Percentiles rank a stretch among this genome's conserved stretches.
Conservation (phyloP, 1,140 invertebrate genomes). For the Lepeophtheirus salmonis region DNA sequence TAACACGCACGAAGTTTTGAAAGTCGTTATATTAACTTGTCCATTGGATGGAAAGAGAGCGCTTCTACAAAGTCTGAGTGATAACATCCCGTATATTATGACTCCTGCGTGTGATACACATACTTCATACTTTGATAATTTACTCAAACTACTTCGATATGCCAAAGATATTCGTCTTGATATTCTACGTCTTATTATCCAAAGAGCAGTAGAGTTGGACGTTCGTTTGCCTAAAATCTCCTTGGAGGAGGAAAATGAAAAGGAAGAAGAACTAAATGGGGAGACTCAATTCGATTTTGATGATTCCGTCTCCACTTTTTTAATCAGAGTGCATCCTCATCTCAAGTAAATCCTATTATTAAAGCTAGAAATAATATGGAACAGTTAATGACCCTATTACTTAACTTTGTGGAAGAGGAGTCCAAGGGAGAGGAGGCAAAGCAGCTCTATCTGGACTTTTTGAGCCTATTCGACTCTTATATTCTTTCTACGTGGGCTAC, state of each 20-base stretch:
- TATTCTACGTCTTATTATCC: background rate
- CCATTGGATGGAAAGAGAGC: background rate
- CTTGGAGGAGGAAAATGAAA: background rate
- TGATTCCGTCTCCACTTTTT: background rate
- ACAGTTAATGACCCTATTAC: background rate
- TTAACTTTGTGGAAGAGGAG: background rate
- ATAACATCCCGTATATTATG: background rate
- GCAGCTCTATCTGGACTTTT: background rate
- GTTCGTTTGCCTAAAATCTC: background rate
- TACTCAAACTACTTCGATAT: background rate
- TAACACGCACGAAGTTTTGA: conserved; percentile 1
- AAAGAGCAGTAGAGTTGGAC: background rate
- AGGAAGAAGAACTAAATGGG: background rate
- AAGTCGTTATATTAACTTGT: background rate
- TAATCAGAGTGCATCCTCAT: background rate
- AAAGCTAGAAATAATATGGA: background rate
- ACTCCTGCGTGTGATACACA: background rate
- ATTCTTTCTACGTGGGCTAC: conserved; percentile 17
- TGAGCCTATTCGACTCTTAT: conserved; percentile 6
- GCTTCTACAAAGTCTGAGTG: background rate
- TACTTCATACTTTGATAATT: background rate
- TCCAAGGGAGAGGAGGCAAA: background rate
- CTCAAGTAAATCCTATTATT: background rate
- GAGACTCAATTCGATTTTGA: background rate
- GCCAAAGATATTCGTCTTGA: background rate